Percentiles rank a stretch among this genome's conserved stretches.
Evolutionary conservation across 2,888 invertebrate species (phyloP).

Genomic region (Prionchulus punctatus): DNA sequence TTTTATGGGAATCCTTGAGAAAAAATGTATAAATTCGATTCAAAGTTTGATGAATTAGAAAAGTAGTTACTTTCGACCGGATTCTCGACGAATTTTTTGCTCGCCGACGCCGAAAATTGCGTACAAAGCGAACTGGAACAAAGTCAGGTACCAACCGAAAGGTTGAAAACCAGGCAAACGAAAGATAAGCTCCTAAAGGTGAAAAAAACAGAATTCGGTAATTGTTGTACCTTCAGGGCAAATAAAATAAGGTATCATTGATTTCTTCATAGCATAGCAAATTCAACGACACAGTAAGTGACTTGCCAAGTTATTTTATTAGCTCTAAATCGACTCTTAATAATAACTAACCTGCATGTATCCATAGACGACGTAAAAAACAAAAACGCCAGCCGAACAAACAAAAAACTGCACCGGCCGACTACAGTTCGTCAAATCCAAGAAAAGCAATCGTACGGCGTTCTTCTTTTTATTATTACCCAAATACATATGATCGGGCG

Average conservation of each 20-base stretch:
- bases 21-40: constrained; percentile 12
- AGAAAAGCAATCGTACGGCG: not conserved
- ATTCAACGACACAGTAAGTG: not conserved
- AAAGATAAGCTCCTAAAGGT: constrained; percentile 63
- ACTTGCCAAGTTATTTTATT: not conserved
- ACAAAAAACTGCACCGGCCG: constrained; percentile 54
- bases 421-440: constrained; percentile 28
- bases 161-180: constrained; percentile 71
- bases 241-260: no score
- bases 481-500: not conserved
- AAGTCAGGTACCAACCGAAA: constrained; percentile 75
- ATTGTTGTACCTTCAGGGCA: no score
- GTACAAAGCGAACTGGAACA: constrained; percentile 76
- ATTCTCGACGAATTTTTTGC: constrained; percentile 46
- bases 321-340: not conserved
- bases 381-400: constrained; percentile 61
- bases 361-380: constrained; percentile 74
- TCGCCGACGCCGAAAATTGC: constrained; percentile 62
- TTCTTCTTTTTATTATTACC: not conserved
- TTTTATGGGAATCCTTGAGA: constrained; percentile 59
- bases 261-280: no score
- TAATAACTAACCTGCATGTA: constrained; percentile 49
- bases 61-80: constrained; percentile 37
- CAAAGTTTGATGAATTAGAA: not conserved
- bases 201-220: no score